Evolutionary conservation across 2,113 vertebrate genomes (phyloP).

Genomic region (Halichoeres trimaculatus): DNA sequence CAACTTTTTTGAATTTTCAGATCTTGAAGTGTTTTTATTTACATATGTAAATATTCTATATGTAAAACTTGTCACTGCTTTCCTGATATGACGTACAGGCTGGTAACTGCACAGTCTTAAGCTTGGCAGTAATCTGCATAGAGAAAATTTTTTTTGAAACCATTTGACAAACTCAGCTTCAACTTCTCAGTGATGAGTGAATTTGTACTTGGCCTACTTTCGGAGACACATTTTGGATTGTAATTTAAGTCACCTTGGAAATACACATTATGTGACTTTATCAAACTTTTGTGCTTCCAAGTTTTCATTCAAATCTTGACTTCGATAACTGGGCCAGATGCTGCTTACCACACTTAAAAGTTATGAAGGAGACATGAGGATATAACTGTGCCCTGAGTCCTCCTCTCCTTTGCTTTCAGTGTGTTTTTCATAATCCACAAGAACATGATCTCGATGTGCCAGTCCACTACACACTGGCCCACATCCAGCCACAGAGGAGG

Average conservation of each 20-base stretch:
- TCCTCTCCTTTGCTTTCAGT: conserved; percentile 4
- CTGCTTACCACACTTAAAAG: conserved; percentile 5
- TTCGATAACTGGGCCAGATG: conserved; percentile 10
- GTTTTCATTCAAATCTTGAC: conserved; percentile 1
- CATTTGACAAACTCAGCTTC: conserved; percentile 16
- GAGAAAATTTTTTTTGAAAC: conserved; percentile 13
- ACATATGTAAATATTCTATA: background rate
- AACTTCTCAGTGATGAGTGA: conserved; percentile 21
- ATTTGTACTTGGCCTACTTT: conserved; percentile 39
- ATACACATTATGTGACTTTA: conserved; percentile 22
- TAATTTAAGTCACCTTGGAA: background rate
- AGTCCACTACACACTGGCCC: conserved; percentile 13
- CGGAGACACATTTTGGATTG: conserved; percentile 8
- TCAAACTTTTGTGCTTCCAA: conserved; percentile 22
- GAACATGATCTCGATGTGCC: conserved; percentile 3
- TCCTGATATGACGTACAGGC: background rate
- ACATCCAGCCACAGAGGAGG: conserved; percentile 20
- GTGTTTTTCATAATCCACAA: conserved; percentile 15
- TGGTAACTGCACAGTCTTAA: background rate
- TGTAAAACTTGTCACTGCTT: background rate
- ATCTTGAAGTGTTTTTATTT: background rate
- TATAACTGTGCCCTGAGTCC: conserved; percentile 4
- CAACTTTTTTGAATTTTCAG: background rate
- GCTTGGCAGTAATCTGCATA: background rate
- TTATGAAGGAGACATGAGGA: background rate